Evolutionary conservation across 2,888 invertebrate species (phyloP).

Genomic region (Noctua fimbriata): DNA sequence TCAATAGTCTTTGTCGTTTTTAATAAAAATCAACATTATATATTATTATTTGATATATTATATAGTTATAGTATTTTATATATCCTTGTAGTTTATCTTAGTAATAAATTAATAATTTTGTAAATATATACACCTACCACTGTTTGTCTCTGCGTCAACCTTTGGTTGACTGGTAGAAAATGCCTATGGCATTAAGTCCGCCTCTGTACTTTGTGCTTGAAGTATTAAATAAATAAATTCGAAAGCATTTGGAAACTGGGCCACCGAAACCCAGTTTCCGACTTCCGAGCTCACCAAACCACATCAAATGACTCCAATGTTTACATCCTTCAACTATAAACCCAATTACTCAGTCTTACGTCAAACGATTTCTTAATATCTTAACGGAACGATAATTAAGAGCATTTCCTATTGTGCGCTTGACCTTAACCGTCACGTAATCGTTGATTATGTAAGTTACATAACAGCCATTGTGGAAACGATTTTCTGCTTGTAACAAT

Average conservation of each 20-base stretch:
- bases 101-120: too few species aligned
- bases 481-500: constrained; percentile 26
- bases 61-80: too few species aligned
- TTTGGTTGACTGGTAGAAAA: too few species aligned
- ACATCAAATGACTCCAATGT: constrained; percentile 47
- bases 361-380: constrained; percentile 40
- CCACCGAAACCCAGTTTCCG: constrained; percentile 7
- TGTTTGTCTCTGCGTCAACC: too few species aligned
- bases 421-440: constrained; percentile 67
- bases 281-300: constrained; percentile 45
- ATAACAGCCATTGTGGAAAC: constrained; percentile 58
- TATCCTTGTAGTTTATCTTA: too few species aligned
- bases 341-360: constrained; percentile 43
- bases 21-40: constrained; percentile 21
- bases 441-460: constrained; percentile 62
- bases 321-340: constrained; percentile 35
- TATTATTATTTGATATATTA: too few species aligned
- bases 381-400: constrained; percentile 43
- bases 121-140: too few species aligned
- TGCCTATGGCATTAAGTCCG: too few species aligned
- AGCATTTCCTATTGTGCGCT: constrained; percentile 60
- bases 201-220: too few species aligned
- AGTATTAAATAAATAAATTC: too few species aligned
- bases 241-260: constrained; percentile 25
- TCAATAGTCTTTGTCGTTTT: constrained; percentile 17